Percentiles rank a stretch among this genome's conserved stretches.
Conservation (phyloP, 2,113 vertebrate species). For the Rhodinocichla rosea region DNA sequence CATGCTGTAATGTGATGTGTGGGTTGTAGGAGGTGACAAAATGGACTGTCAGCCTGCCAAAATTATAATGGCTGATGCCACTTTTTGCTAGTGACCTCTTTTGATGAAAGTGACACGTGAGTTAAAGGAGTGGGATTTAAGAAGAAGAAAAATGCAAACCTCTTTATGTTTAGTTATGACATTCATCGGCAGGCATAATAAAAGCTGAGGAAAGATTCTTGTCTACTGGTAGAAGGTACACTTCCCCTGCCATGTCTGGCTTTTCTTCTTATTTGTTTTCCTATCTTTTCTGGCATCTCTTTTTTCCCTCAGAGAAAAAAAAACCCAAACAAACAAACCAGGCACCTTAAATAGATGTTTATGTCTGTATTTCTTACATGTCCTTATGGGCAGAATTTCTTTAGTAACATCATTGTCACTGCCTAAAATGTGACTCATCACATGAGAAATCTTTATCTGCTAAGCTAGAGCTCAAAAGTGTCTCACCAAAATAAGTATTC, state of each 20-base stretch:
- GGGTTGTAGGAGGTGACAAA: neutral
- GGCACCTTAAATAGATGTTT: neutral
- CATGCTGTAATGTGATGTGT: neutral
- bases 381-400: neutral
- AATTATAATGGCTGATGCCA: neutral
- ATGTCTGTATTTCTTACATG: neutral
- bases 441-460: neutral
- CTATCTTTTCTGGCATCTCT: neutral
- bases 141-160: neutral
- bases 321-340: neutral
- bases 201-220: neutral
- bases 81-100: neutral
- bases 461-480: neutral
- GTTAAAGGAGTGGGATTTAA: neutral
- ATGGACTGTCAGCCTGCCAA: neutral
- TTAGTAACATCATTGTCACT: neutral
- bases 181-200: neutral
- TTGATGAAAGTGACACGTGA: neutral
- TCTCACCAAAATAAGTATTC: neutral
- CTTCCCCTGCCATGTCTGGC: neutral
- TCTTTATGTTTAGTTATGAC: neutral
- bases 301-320: neutral
- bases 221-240: neutral
- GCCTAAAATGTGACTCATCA: neutral
- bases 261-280: neutral